Conservation (phyloP, 2,888 invertebrate genomes). For the Liposcelis brunnea region DNA sequence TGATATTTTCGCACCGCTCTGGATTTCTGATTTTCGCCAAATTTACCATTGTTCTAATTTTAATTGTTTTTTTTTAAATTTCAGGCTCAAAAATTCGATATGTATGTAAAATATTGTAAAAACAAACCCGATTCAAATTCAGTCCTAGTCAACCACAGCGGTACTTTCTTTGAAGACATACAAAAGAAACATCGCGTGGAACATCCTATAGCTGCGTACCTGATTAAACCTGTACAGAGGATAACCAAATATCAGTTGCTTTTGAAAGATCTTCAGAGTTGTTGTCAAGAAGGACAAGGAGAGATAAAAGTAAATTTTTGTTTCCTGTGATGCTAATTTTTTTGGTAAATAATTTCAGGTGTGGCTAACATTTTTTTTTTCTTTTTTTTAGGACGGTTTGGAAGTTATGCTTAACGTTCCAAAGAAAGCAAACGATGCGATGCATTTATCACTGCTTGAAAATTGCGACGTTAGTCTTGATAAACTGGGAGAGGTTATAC, state of each 20-base stretch:
- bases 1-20: no score
- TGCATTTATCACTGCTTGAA: constrained; percentile 92
- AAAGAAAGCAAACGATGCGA: constrained; percentile 98
- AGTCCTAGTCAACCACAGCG: constrained; percentile 65
- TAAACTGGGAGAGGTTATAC: constrained; percentile 88
- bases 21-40: background rate
- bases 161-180: constrained; percentile 62
- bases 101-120: constrained; percentile 93
- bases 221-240: constrained; percentile 98
- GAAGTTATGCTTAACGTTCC: constrained; percentile 99
- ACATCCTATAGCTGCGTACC: constrained; percentile 87
- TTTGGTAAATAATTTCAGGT: background rate
- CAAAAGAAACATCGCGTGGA: constrained; percentile 66
- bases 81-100: constrained; percentile 48
- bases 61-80: constrained; percentile 14
- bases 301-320: constrained; percentile 75
- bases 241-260: constrained; percentile 96
- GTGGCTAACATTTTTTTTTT: constrained; percentile 8
- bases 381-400: constrained; percentile 59
- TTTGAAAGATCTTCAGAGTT: constrained; percentile 87
- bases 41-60: background rate
- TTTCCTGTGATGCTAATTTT: background rate
- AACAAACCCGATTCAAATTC: constrained; percentile 97
- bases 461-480: constrained; percentile 84
- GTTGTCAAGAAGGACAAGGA: constrained; percentile 90